A percentile compares a stretch with the other conserved stretches of the same genome.
Evolutionary conservation across 2,113 vertebrate genomes (phyloP).

Genomic region (Lampris incognitus): DNA sequence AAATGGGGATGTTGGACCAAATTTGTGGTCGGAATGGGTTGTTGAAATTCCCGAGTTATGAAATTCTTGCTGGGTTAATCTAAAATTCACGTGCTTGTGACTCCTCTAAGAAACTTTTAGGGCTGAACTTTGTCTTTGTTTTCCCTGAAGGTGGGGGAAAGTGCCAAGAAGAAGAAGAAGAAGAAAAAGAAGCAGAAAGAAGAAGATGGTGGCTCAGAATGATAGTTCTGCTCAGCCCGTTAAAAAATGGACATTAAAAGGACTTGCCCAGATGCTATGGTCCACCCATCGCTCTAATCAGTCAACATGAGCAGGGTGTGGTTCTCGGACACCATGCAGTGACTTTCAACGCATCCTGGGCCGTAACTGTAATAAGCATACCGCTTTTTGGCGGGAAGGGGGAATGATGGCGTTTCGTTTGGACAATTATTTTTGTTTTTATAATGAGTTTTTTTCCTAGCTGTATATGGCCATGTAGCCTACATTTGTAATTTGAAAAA

Average conservation of each 20-base stretch:
- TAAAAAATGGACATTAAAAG: no score
- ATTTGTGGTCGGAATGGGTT: no score
- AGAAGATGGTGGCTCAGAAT: conserved; percentile 11
- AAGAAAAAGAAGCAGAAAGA: conserved; percentile 80
- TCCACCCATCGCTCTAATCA: no score
- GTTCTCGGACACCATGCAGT: no score
- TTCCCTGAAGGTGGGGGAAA: conserved; percentile 50
- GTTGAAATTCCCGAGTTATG: no score
- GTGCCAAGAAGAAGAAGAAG: conserved; percentile 78
- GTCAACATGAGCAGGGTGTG: no score
- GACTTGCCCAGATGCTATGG: no score
- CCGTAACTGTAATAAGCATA: conserved; percentile 21
- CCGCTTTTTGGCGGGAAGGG: conserved; percentile 4
- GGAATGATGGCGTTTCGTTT: no score
- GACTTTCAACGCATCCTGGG: conserved; percentile 30
- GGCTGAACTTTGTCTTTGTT: background rate
- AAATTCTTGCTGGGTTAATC: no score
- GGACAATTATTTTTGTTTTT: conserved; percentile 29
- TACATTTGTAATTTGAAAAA: background rate
- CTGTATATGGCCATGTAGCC: background rate
- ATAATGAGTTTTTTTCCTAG: conserved; percentile 46
- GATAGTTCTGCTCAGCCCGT: conserved; percentile 1
- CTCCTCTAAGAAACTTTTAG: no score
- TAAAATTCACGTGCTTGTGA: no score
- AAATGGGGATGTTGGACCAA: no score